These are phyloP conservation scores for Maniola jurtina DNA, from an alignment of 1,140 invertebrate genomes.

Conservation along the genomic window DNA sequence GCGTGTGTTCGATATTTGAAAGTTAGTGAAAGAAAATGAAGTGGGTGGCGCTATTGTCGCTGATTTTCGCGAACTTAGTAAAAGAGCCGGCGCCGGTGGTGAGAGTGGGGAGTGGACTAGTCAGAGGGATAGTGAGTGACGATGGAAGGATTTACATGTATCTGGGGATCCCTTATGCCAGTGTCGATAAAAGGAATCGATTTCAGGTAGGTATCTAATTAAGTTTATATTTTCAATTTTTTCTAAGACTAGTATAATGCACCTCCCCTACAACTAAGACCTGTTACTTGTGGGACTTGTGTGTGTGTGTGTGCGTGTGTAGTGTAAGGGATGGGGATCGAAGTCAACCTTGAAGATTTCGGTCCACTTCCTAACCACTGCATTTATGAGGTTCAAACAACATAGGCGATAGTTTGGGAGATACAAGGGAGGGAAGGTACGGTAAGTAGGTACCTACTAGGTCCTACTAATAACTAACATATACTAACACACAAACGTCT, in stretches of 20 bases:
- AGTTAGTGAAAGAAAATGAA: slow-evolving; percentile 42
- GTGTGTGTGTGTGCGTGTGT: background rate
- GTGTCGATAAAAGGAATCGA: slow-evolving; percentile 54
- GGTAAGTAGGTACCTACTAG: too few species aligned
- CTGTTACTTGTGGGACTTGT: too few species aligned
- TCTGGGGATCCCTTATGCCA: slow-evolving; percentile 64
- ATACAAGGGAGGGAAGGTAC: too few species aligned
- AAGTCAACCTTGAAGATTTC: too few species aligned
- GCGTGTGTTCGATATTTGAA: background rate
- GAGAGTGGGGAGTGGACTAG: slow-evolving; percentile 42
- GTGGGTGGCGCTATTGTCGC: slow-evolving; percentile 53
- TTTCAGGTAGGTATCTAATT: slow-evolving; percentile 49
- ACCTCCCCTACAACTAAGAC: too few species aligned
- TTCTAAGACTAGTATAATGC: too few species aligned
- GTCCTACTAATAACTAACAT: too few species aligned
- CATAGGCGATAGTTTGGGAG: background rate
- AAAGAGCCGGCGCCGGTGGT: slow-evolving; percentile 58
- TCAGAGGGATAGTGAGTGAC: slow-evolving; percentile 53
- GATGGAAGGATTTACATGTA: slow-evolving; percentile 53
- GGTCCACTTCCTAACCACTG: too few species aligned
- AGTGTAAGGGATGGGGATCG: too few species aligned
- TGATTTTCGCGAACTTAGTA: slow-evolving; percentile 53
- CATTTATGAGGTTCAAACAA: background rate
- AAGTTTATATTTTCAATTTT: background rate
- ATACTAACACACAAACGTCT: too few species aligned